These are phyloP conservation scores for Gymnoscopelus braueri DNA, from an alignment of 2,797 vertebrate genomes.

Conservation along the genomic window DNA sequence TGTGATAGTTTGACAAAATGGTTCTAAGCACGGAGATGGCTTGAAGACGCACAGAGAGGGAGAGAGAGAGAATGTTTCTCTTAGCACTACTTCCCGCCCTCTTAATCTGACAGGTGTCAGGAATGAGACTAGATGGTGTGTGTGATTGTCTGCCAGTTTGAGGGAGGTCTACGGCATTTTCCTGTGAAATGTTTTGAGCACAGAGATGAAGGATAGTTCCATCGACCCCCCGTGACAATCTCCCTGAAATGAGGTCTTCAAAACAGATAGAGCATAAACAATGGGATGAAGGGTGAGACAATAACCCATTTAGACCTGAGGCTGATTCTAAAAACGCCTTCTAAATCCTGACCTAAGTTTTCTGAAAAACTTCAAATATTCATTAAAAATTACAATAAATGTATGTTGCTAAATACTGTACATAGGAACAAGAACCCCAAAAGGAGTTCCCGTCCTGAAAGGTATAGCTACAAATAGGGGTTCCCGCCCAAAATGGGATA, in stretches of 20 bases:
- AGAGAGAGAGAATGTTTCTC: conserved; percentile 43
- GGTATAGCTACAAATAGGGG: too few species aligned
- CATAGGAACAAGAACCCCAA: too few species aligned
- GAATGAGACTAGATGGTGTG: conserved; percentile 22
- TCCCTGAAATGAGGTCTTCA: conserved; percentile 54
- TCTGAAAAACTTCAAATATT: too few species aligned
- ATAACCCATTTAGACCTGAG: neutral
- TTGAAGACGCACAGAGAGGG: conserved; percentile 28
- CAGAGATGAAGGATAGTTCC: conserved; percentile 57
- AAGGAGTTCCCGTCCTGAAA: too few species aligned
- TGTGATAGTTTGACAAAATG: conserved; percentile 53
- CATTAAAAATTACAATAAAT: too few species aligned
- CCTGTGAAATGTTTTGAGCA: conserved; percentile 60
- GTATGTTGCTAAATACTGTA: too few species aligned
- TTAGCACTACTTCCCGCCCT: conserved; percentile 42
- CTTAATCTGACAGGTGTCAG: conserved; percentile 56
- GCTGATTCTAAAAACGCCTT: neutral
- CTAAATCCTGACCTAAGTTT: too few species aligned
- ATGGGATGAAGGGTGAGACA: conserved; percentile 1
- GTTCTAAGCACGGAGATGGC: conserved; percentile 17
- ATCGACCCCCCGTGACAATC: conserved; percentile 38
- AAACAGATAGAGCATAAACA: conserved; percentile 20
- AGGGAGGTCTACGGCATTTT: conserved; percentile 60
- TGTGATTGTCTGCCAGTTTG: conserved; percentile 28
- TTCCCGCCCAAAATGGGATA: neutral